A percentile compares a stretch with the other conserved stretches of the same genome.
Conservation (phyloP, 1,140 invertebrate genomes). For the Phthorimaea operculella region DNA sequence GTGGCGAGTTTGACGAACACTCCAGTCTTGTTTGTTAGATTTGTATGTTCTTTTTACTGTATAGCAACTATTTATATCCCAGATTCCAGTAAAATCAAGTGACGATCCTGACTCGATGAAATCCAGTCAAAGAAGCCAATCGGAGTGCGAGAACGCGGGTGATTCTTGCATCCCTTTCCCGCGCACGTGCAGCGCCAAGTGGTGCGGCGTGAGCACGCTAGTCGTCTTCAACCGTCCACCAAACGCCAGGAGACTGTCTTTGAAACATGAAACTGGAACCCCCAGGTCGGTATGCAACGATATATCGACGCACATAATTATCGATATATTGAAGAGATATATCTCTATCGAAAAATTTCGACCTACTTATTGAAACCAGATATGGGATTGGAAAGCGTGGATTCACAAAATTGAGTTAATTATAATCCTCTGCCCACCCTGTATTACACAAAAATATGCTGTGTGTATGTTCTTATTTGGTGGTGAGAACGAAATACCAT, state of each 20-base stretch:
- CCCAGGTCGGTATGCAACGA: conserved; percentile 68
- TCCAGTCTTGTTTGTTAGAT: too few species aligned
- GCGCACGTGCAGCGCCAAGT: conserved; percentile 91
- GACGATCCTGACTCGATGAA: conserved; percentile 61
- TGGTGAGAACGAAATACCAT: too few species aligned
- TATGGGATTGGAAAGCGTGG: too few species aligned
- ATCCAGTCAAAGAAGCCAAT: conserved; percentile 56
- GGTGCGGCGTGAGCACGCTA: conserved; percentile 86
- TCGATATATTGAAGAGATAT: too few species aligned
- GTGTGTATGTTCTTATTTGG: too few species aligned
- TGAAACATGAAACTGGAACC: conserved; percentile 76
- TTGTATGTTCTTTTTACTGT: conserved; percentile 2
- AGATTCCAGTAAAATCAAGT: conserved; percentile 63
- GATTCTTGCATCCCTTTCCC: conserved; percentile 94
- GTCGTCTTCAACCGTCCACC: conserved; percentile 88
- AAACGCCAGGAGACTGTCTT: conserved; percentile 76
- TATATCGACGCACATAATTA: too few species aligned
- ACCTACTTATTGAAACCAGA: too few species aligned
- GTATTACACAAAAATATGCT: too few species aligned
- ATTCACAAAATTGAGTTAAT: too few species aligned
- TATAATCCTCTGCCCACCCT: too few species aligned
- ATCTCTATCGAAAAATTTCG: too few species aligned
- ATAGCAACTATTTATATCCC: conserved; percentile 14
- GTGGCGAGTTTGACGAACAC: too few species aligned
- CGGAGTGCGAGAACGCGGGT: conserved; percentile 62